Percentiles rank a stretch among this genome's conserved stretches.
Evolutionary conservation across 1,140 invertebrate genomes (phyloP).

Genomic region (Acarapis woodi): DNA sequence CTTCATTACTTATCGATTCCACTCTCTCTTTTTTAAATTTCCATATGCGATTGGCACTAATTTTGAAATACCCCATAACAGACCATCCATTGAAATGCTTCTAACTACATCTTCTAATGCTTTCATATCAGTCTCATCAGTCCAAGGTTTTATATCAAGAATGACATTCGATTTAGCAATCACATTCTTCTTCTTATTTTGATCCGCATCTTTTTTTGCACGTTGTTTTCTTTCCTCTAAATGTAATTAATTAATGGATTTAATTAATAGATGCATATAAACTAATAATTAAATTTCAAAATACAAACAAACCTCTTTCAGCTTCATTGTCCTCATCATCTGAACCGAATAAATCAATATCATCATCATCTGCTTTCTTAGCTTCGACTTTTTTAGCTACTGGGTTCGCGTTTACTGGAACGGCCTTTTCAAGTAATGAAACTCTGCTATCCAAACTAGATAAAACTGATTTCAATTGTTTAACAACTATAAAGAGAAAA

Average conservation of each 20-base stretch:
- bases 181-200: slow-evolving; percentile 36
- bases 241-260: too few species aligned
- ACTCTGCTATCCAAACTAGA: too few species aligned
- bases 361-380: slow-evolving; percentile 31
- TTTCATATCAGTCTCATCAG: slow-evolving; percentile 79
- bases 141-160: slow-evolving; percentile 91
- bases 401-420: too few species aligned
- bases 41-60: not conserved
- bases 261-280: too few species aligned
- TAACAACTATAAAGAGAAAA: too few species aligned
- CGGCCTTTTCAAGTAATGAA: too few species aligned
- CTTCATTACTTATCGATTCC: too few species aligned
- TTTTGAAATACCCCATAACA: slow-evolving; percentile 62
- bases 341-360: slow-evolving; percentile 69
- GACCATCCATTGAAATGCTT: slow-evolving; percentile 45
- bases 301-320: not conserved
- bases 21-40: too few species aligned
- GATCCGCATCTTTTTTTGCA: slow-evolving; percentile 65
- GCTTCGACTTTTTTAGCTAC: not conserved
- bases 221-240: slow-evolving; percentile 54
- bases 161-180: slow-evolving; percentile 85
- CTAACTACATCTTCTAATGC: slow-evolving; percentile 50
- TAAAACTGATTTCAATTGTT: too few species aligned
- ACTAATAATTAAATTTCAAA: too few species aligned
- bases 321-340: slow-evolving; percentile 32